Percentiles rank a stretch among this genome's conserved stretches.
Conservation (phyloP, 1,140 invertebrate genomes). For the Drosophila auraria region DNA sequence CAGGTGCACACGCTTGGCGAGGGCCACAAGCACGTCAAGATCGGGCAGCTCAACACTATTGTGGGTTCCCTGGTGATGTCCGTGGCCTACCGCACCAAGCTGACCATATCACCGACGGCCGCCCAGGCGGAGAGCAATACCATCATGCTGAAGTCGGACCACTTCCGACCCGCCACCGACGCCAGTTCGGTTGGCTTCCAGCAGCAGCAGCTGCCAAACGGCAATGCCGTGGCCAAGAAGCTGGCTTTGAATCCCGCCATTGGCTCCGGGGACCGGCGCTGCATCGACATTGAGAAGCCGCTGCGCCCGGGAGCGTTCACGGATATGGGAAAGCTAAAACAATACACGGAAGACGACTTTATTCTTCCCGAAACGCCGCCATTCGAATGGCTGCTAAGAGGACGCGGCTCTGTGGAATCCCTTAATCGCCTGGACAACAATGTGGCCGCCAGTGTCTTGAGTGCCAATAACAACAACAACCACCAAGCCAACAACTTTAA, state of each 20-base stretch:
- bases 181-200: constrained; percentile 86
- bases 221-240: constrained; percentile 35
- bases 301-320: constrained; percentile 91
- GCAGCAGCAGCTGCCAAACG: constrained; percentile 32
- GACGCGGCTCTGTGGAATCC: constrained; percentile 75
- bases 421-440: constrained; percentile 74
- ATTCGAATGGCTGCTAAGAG: constrained; percentile 88
- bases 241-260: constrained; percentile 19
- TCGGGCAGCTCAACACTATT: constrained; percentile 93
- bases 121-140: constrained; percentile 83
- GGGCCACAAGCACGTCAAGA: constrained; percentile 91
- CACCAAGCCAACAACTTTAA: constrained; percentile 33
- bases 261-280: constrained; percentile 54
- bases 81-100: constrained; percentile 94
- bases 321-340: constrained; percentile 83
- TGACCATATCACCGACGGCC: constrained; percentile 94
- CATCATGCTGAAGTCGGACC: constrained; percentile 95
- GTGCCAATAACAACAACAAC: constrained; percentile 82
- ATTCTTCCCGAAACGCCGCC: constrained; percentile 89
- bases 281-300: constrained; percentile 87
- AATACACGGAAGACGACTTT: constrained; percentile 87
- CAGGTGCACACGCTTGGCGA: constrained; percentile 91
- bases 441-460: constrained; percentile 35
- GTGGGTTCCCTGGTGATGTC: constrained; percentile 92
- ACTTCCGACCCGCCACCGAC: constrained; percentile 93